Evolutionary conservation across 2,113 vertebrate genomes (phyloP), one percentile per base, ranked within the genome.

Genomic region (Colossoma macropomum): DNA sequence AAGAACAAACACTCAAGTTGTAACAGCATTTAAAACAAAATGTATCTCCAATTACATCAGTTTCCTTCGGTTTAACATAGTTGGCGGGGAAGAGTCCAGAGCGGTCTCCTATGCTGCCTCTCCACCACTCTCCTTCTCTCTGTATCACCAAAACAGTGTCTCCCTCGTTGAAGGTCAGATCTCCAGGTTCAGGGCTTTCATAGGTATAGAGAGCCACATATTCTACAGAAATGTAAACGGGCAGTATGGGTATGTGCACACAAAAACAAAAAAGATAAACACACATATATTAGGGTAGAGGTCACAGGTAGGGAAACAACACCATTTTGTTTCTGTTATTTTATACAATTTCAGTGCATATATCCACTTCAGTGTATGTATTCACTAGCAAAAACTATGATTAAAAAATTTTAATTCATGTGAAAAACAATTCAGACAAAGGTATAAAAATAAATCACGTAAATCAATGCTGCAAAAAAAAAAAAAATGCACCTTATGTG

Each of bases 121-220:
- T 96, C 98, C 97, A 99, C 98, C 98, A 99, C 68, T 99, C 97
- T 78, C 97, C 97, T 34, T 97, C 97, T 85, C 93, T 96, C 90
- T 97, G 96, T 48, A 93, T 96, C 85, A 99, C 97, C 21, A 96
- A 73, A 89, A 99, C 95, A 80, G 96, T 90, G 87, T 99, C 97
- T 12, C 97, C 97, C 85, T 96, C 97, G 10, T 1, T 80, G 81
- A 99, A 99, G 0, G 94, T 96, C 92, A 99, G 90, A 90, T 98
- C 98, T 13, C 94, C 94, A 1, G 92, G 92, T 89, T 99, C 96
- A 0, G 96, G 94, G 89, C 97, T 98, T 48, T 97, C 95, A 1
- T 99, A 99, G 0, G 96, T 92, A 87, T 99, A 99, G 70, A 99
- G 91, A 0, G 97, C 97, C 79, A 97, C 87, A 10, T 95, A 99